Evolutionary conservation across 2,797 vertebrate species (phyloP), one percentile per base, ranked within the genome.

Genomic region (Gallirallus australis): DNA sequence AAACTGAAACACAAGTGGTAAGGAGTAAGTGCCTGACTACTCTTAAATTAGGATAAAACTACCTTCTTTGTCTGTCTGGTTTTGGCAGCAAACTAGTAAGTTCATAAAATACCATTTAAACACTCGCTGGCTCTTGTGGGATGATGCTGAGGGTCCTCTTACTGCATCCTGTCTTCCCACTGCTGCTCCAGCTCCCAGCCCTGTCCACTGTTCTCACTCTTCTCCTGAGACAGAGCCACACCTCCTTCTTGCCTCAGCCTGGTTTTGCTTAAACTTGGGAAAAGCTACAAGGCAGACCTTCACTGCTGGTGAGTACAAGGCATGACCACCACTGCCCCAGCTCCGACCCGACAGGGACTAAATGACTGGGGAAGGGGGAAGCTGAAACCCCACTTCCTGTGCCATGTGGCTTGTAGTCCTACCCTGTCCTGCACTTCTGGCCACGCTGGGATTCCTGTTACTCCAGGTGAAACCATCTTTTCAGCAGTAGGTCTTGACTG

Each of bases 151-250:
- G 35, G 63, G n/a, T 35, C n/a, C 21, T 68, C 31, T 57, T 0
- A 1, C n/a, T 57, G 20, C 25, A 7, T 47, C 30, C 50, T 2
- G 0, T 35, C 61, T 64, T 57, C 18, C 56, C 63, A 21, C 18
- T 31, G 48, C 40, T 73, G 18, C 50, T 73, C 28, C 25, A 20
- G 20, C 35, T 83, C 35, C 50, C 56, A 53, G 42, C 4, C 56
- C n/a, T 5, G 1, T 19, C 78, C 37, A 24, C 45, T 1, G 1
- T 24, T 73, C 66, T 25, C 0, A 1, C 10, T 23, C 35, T 73
- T 20, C 24, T 79, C 40, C 60, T 27, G 20, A 24, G 61, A 66
- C 13, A 63, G 73, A 45, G 31, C 15, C 27, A 28, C 0, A 0
- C 28, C 42, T 61, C 79, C 23, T 52, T 42, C 18, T 52, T 83